A percentile compares a stretch with the other conserved stretches of the same genome.
Evolutionary conservation across 2,888 invertebrate species (phyloP).

Genomic region (Philaethria dido): DNA sequence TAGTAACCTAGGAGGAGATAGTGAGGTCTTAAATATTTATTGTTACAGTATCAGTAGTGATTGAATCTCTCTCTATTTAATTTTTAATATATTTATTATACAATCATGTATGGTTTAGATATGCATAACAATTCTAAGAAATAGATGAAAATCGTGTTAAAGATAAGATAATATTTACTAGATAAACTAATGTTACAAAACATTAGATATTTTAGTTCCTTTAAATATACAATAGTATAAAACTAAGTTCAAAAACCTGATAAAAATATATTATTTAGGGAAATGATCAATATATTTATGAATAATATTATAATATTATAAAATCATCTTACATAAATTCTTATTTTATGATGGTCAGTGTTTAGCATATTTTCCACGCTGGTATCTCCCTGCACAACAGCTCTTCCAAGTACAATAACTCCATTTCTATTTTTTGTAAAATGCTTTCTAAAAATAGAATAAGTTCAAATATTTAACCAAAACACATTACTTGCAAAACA

Average conservation of each 20-base stretch:
- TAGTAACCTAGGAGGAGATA: no score
- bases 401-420: slow-evolving; percentile 53
- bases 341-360: slow-evolving; percentile 55
- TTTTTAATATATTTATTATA: no score
- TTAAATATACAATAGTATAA: no score
- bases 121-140: background rate
- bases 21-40: no score
- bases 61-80: no score
- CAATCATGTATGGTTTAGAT: no score
- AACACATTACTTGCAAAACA: no score
- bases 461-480: background rate
- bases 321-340: slow-evolving; percentile 54
- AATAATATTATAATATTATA: background rate
- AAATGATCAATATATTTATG: no score
- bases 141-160: background rate
- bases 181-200: background rate
- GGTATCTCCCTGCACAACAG: slow-evolving; percentile 43
- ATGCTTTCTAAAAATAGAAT: slow-evolving; percentile 49
- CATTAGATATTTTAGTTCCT: background rate
- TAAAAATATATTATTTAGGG: no score
- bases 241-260: no score
- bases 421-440: slow-evolving; percentile 59
- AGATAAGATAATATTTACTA: slow-evolving; percentile 3
- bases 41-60: no score
- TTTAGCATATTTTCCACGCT: slow-evolving; percentile 44